Base-by-base conservation (phyloP, 2,113 vertebrate genomes). In the Chauna torquata region DNA sequence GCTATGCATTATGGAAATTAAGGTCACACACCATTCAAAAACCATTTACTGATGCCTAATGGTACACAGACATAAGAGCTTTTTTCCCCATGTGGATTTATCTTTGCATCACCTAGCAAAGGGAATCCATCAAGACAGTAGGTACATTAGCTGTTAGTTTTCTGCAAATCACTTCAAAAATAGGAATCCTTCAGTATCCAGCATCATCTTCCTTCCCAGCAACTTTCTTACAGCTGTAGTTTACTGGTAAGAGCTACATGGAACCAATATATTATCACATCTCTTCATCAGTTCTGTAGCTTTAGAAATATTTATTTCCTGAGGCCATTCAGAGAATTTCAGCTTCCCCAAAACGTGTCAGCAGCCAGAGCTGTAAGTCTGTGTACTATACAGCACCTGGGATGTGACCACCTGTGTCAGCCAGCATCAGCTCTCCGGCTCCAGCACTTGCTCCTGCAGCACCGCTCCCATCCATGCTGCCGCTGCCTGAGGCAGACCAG, bases 241-340 rank as follows among this genome's bases (percentile, higher is more conserved):
- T 89, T 79, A 86, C 74, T 79, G 59, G 38, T 78, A 92, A 86
- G 58, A 77, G 52, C 58, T 88, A 15, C 47, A 62, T 38, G 49
- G 69, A 93, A 88, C 65, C 88, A 93, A 91, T 54, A n/a, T 55
- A 77, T 95, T 92, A 77, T 57, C 36, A 27, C 27, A 27, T 25
- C 84, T 82, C 58, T 34, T 40, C 66, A 88, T 74, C 72, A 65
- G 38, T 55, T 68, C 16, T 58, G 17, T n/a, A 47, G 30, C 52
- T 89, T 85, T 55, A 82, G 42, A 91, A 90, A 78, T 71, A 92
- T 70, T 92, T 88, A 59, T 52, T 75, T 77, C 78, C 82, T 62
- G 42, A 82, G 62, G 69, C 61, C 2, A 4, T 55, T 76, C 44
- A 70, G 76, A 94, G 58, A 66, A 80, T 64, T 93, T 94, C 61